Evolutionary conservation across 2,888 invertebrate genomes (phyloP).

Genomic region (Ochropleura plecta): DNA sequence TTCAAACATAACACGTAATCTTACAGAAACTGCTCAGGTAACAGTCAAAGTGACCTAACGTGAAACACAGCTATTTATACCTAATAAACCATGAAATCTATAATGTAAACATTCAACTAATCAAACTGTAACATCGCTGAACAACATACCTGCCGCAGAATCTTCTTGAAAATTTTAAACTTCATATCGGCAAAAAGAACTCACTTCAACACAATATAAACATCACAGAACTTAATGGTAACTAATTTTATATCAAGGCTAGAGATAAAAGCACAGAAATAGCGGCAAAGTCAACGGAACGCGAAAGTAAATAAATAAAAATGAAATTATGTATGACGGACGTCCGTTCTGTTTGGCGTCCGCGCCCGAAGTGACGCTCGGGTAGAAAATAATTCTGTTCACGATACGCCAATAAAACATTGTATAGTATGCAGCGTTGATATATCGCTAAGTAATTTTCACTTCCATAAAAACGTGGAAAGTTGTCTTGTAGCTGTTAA

Average conservation of each 20-base stretch:
- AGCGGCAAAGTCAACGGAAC: conserved; percentile 65
- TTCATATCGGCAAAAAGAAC: conserved; percentile 76
- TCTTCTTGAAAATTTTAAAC: conserved; percentile 87
- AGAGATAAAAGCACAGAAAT: conserved; percentile 70
- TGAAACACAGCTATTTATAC: conserved; percentile 44
- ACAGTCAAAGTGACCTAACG: conserved; percentile 31
- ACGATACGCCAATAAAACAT: conserved; percentile 58
- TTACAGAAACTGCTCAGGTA: conserved; percentile 27
- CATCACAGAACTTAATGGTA: conserved; percentile 71
- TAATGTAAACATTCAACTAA: conserved; percentile 52
- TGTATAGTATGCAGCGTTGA: conserved; percentile 46
- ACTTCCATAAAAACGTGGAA: conserved; percentile 64
- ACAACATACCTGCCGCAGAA: conserved; percentile 79
- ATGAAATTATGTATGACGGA: conserved; percentile 46
- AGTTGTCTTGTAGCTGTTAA: conserved; percentile 51
- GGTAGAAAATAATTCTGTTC: conserved; percentile 63
- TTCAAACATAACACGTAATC: conserved; percentile 41
- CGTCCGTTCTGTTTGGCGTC: conserved; percentile 66
- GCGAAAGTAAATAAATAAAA: conserved; percentile 69
- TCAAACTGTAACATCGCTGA: conserved; percentile 64
- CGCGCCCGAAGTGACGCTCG: conserved; percentile 64
- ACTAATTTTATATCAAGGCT: conserved; percentile 73
- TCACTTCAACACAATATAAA: conserved; percentile 68
- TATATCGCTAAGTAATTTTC: conserved; percentile 62
- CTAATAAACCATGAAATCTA: conserved; percentile 41